Conservation (phyloP, 2,113 vertebrate genomes). For the Paradoxurus hermaphroditus region DNA sequence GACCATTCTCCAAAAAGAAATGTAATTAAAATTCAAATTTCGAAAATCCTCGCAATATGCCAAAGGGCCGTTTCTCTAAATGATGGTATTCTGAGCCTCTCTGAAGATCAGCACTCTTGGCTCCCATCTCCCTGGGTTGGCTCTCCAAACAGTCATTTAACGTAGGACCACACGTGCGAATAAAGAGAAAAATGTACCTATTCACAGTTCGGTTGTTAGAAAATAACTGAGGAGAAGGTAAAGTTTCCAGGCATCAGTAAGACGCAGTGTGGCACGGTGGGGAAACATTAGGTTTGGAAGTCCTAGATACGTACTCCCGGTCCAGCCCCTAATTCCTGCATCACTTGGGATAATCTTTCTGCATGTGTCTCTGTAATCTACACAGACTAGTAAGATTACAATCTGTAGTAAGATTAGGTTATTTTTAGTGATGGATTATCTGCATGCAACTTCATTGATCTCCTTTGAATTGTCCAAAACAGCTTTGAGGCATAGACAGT, state of each 20-base stretch:
- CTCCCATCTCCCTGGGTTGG: neutral
- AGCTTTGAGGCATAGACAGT: neutral
- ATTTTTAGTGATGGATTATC: neutral
- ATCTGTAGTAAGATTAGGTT: too few relatives aligned
- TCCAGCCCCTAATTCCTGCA: neutral
- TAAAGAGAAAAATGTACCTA: constrained; percentile 36
- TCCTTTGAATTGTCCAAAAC: neutral
- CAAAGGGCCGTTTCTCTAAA: constrained; percentile 46
- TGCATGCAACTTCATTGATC: neutral
- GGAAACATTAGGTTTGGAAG: neutral
- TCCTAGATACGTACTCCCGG: neutral
- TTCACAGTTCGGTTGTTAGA: constrained; percentile 14
- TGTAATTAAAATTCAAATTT: constrained; percentile 55
- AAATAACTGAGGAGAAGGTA: neutral
- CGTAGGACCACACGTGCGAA: neutral
- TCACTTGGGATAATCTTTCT: neutral
- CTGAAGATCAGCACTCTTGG: neutral
- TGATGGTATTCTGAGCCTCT: neutral
- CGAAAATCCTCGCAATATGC: constrained; percentile 15
- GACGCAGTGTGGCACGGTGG: neutral
- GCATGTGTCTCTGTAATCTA: neutral
- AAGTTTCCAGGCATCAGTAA: neutral
- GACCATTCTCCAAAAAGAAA: constrained; percentile 35
- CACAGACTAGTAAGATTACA: neutral
- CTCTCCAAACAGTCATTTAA: constrained; percentile 37